Evolutionary conservation across 2,888 invertebrate species (phyloP).

Genomic region (Aspidiotus rigidus): DNA sequence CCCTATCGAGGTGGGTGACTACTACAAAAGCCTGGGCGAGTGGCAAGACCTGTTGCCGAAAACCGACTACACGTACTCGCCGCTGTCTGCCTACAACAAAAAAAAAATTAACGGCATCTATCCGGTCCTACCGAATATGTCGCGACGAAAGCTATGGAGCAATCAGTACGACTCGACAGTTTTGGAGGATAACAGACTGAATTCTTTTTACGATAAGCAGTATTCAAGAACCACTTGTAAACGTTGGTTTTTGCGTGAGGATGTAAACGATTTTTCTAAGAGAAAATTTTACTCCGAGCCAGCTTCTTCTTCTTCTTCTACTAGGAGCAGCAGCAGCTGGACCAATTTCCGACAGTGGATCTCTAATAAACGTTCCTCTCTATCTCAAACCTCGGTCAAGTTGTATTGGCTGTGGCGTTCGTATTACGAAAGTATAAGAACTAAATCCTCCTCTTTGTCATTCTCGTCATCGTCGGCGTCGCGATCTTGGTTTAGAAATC

Average conservation of each 20-base stretch:
- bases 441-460: too few relatives aligned
- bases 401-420: background rate
- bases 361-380: background rate
- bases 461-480: too few relatives aligned
- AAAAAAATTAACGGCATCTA: conserved; percentile 45
- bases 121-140: conserved; percentile 82
- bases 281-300: too few relatives aligned
- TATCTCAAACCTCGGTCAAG: conserved; percentile 3
- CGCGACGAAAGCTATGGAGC: conserved; percentile 52
- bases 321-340: too few relatives aligned
- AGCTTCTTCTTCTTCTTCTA: too few relatives aligned
- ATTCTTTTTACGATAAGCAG: background rate
- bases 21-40: conserved; percentile 37
- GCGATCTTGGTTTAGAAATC: too few relatives aligned
- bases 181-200: background rate
- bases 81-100: conserved; percentile 68
- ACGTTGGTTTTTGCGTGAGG: too few relatives aligned
- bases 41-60: conserved; percentile 67
- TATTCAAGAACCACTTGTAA: background rate
- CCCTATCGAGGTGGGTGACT: conserved; percentile 35
- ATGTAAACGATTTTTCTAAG: too few relatives aligned
- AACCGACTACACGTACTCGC: conserved; percentile 84
- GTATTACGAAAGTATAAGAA: background rate
- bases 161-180: background rate
- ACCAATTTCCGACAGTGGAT: too few relatives aligned